Base-by-base conservation (phyloP, 2,888 invertebrate genomes). In the Drosophila tanythrix region DNA sequence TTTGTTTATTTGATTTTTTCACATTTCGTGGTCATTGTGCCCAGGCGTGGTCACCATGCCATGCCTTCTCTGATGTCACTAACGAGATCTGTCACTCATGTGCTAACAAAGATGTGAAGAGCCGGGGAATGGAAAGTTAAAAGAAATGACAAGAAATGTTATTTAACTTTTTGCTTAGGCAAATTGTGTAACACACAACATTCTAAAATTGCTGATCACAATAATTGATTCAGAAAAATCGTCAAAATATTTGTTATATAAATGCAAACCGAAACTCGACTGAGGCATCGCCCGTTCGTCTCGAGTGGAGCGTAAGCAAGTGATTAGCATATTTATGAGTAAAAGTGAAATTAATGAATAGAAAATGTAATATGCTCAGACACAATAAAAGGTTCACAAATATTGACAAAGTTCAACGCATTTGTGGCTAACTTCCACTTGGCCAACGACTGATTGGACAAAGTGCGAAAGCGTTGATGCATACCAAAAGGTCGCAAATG, bases 261-360 rank as follows among this genome's bases (percentile, higher is more conserved):
- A 70, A 70, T 63, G 57, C 64, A 66, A 50, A 62, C 65, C 76
- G 58, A 66, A 67, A 67, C 52, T 53, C 33, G 38, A 40, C 40
- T 11, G 13, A 31, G 11, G 18, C 56, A 21, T 11, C 10, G 38
- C 21, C 61, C 5, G 15, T 57, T 10, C 36, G 55, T 13, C 36
- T 29, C n/a, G 36, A 68, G 64, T 51, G 53, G 63, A 71, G 81
- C 81, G 71, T 91, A 83, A 80, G 73, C 75, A 64, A 73, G 55
- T 76, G 67, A 90, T 90, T 90, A 90, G 83, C 90, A 90, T 90
- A 91, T 91, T 90, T 82, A 90, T 91, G 90, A 87, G 88, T 90
- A 90, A 91, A 90, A 90, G 91, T 90, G 91, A 91, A 90, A 91
- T 87, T 90, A 85, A 83, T 76, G 71, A 83, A 72, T 76, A 62